Percentiles rank a stretch among this genome's conserved stretches.
Evolutionary conservation across 2,888 invertebrate species (phyloP).

Genomic region (Drosophila atroscutellata): DNA sequence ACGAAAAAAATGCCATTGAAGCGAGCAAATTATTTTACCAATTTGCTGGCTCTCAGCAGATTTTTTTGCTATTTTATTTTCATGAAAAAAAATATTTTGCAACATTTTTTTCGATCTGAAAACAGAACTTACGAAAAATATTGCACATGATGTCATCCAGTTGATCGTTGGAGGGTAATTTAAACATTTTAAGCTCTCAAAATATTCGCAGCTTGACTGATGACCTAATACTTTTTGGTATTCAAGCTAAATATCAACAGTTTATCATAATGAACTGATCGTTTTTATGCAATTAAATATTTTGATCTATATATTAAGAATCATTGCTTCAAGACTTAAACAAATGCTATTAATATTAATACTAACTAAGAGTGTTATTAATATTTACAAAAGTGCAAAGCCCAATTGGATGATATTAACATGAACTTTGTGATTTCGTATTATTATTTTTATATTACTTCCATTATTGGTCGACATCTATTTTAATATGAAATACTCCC

Average conservation of each 20-base stretch:
- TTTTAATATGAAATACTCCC: neutral
- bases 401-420: too few species aligned
- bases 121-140: neutral
- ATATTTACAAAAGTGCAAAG: too few species aligned
- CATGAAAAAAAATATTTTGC: too few species aligned
- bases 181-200: neutral
- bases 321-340: too few species aligned
- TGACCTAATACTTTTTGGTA: neutral
- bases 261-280: neutral
- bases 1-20: neutral
- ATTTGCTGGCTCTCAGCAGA: neutral
- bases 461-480: too few species aligned
- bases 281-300: neutral
- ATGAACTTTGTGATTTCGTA: neutral
- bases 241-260: neutral
- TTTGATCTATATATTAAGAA: neutral
- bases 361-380: neutral
- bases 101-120: neutral
- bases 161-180: neutral
- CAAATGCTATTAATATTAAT: neutral
- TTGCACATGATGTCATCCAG: constrained; percentile 36
- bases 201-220: neutral
- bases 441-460: neutral
- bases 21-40: neutral
- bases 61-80: neutral